Percentiles rank a stretch among this genome's conserved stretches.
These are phyloP conservation scores for Asobara japonica DNA, from an alignment of 1,140 invertebrate species.

Conservation along the genomic window DNA sequence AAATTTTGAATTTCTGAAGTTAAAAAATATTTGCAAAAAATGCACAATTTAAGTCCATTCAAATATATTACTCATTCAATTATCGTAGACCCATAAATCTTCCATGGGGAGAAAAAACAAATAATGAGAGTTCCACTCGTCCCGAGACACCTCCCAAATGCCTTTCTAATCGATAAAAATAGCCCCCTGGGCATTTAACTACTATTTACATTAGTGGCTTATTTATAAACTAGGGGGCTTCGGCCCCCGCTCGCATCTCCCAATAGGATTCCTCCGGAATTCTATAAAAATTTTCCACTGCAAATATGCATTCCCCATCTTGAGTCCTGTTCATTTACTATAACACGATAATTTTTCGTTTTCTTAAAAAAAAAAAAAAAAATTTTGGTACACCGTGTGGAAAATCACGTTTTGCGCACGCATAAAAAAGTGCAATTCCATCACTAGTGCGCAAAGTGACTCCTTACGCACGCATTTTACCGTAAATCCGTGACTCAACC, in stretches of 20 bases:
- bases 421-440: no score
- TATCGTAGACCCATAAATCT: background rate
- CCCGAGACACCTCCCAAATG: slow-evolving; percentile 22
- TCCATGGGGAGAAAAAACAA: background rate
- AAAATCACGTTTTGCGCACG: no score
- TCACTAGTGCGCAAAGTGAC: no score
- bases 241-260: slow-evolving; percentile 44
- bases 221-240: slow-evolving; percentile 66
- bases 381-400: no score
- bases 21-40: no score
- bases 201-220: slow-evolving; percentile 62
- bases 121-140: background rate
- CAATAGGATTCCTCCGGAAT: slow-evolving; percentile 41
- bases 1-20: background rate
- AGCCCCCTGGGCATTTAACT: slow-evolving; percentile 55
- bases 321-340: no score
- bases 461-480: no score
- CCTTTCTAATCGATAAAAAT: slow-evolving; percentile 58
- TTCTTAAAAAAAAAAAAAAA: no score
- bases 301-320: no score
- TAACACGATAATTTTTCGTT: no score
- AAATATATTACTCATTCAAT: background rate
- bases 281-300: background rate
- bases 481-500: no score
- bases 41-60: no score